Evolutionary conservation across 2,113 vertebrate species (phyloP), one percentile per base, ranked within the genome.

Genomic region (Scolopax mira): DNA sequence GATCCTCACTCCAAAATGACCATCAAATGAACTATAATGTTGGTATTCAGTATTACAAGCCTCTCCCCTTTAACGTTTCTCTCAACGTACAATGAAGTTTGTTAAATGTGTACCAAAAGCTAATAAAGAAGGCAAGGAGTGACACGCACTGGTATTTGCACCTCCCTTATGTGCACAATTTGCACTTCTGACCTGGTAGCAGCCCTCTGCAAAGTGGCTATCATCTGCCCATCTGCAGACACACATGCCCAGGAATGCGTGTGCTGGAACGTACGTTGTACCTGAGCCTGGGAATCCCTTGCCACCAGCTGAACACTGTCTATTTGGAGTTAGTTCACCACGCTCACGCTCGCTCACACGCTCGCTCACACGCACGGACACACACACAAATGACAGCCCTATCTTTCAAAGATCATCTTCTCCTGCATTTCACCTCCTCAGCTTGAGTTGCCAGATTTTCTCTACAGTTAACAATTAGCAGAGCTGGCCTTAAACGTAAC

Each of bases 171-270:
- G 22, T 46, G 60, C 75, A 54, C 39, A 9, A 7, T 24, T 5
- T 30, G 44, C 72, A 35, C 70, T 54, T 33, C 61, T 58, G 41
- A 41, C 49, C 46, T 21, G 18, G n/a, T 48, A 60, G 48, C 85
- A 86, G 70, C 0, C 6, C 9, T 44, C 22, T 31, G 39, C 0
- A 0, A 55, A 60, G 28, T 6, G 90, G 27, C 61, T 80, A 9
- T 10, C 48, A 9, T 10, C 48, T 25, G 73, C 25, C 77, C 79
- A 69, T 5, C 55, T 89, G 89, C 66, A 67, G 54, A 16, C 64
- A 70, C n/a, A 6, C 13, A 11, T 3, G 67, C 2, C 69, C 85
- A 61, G 44, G 67, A 57, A 37, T 1, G 12, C 1, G 58, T 35
- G 77, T 30, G 17, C 72, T 41, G 72, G 48, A 41, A 42, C 10